Base-by-base conservation (phyloP, 2,113 vertebrate species). In the Clarias gariepinus region DNA sequence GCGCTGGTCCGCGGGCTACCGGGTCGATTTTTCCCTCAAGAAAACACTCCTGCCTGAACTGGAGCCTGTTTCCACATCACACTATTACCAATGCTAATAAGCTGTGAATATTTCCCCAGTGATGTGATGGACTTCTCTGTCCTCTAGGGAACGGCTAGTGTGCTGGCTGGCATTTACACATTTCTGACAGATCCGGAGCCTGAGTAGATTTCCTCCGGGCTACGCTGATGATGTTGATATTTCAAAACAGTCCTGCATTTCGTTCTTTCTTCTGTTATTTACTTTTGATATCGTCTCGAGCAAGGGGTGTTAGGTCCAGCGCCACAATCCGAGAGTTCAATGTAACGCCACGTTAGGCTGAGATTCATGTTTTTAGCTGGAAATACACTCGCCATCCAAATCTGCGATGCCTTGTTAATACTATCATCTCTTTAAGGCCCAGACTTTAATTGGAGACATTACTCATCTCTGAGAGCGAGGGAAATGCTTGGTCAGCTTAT, bases 21-120 rank as follows among this genome's bases (percentile, higher is more conserved):
- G n/a, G 8, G 28, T 82, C 69, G 66, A 86, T 36, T 16, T 87
- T 79, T 85, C 85, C 87, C 78, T 76, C 19, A 55, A 91, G 88
- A 88, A 87, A 91, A 69, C 23, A 55, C 87, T 86, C 90, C 60
- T 91, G 81, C 57, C 76, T 89, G 76, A 90, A 92, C 92, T 92
- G 92, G 80, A 90, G 91, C 84, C 85, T 90, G 92, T 88, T 93
- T 93, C 94, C 92, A 86, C 88, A 89, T 92, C 93, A 91, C 89
- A 90, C 94, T 93, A 91, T 84, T 88, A 87, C 91, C 87, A 92
- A 91, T 94, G 89, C 92, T 93, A 92, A 93, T 93, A 89, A 92
- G 92, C 92, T 93, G 91, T 58, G 90, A 89, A 91, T 89, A 83
- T 92, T 94, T 84, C 91, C 92, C 93, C 66, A 84, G 85, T 87